These are phyloP conservation scores for Leptinotarsa rubiginosa DNA, from an alignment of 2,888 invertebrate genomes.

Conservation along the genomic window DNA sequence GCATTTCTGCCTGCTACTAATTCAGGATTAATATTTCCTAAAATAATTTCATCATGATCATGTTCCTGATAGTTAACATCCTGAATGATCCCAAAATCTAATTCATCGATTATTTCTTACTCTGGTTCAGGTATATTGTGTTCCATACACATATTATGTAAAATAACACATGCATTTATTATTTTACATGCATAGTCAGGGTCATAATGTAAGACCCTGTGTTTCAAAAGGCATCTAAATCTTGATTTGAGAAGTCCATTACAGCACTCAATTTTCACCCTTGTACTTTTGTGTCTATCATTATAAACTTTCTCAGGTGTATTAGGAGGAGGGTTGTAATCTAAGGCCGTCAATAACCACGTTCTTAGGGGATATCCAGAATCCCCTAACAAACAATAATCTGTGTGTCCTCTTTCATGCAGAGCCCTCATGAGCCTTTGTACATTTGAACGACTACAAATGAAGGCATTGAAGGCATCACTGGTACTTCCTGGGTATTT, in stretches of 20 bases:
- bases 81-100: too few species aligned
- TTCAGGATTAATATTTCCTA: too few species aligned
- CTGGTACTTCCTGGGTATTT: slow-evolving; percentile 26
- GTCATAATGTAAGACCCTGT: slow-evolving; percentile 37
- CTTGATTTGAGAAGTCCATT: slow-evolving; percentile 41
- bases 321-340: slow-evolving; percentile 16
- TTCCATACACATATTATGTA: slow-evolving; percentile 38
- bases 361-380: slow-evolving; percentile 36
- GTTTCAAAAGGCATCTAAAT: slow-evolving; percentile 39
- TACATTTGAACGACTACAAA: slow-evolving; percentile 32
- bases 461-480: slow-evolving; percentile 34
- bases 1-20: too few species aligned
- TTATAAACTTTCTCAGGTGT: slow-evolving; percentile 33
- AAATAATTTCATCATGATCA: too few species aligned
- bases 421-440: slow-evolving; percentile 8
- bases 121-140: slow-evolving; percentile 19
- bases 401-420: slow-evolving; percentile 6
- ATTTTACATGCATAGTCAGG: slow-evolving; percentile 32
- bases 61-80: too few species aligned
- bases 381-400: slow-evolving; percentile 21
- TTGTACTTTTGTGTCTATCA: slow-evolving; percentile 24
- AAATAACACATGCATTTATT: slow-evolving; percentile 35
- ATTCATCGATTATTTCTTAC: neutral
- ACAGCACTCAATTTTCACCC: slow-evolving; percentile 36
- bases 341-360: slow-evolving; percentile 33